These are phyloP conservation scores for Tetheella fluctuosa DNA, from an alignment of 2,888 invertebrate species.

Conservation along the genomic window DNA sequence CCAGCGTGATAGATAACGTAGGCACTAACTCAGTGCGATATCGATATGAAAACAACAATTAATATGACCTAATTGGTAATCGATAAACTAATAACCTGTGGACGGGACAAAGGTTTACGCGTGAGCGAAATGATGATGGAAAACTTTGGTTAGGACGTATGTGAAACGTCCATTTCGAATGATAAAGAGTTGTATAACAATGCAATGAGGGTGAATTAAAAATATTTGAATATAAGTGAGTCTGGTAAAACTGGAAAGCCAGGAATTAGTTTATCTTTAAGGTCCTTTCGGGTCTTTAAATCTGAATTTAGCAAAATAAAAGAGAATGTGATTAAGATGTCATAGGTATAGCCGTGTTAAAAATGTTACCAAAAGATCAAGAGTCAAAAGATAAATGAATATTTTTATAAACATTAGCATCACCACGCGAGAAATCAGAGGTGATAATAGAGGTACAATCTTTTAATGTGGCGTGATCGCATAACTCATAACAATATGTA, in stretches of 20 bases:
- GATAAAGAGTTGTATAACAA: background rate
- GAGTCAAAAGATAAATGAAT: background rate
- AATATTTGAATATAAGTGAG: background rate
- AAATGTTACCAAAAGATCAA: background rate
- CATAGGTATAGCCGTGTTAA: background rate
- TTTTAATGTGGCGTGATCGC: constrained; percentile 26
- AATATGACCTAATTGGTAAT: constrained; percentile 68
- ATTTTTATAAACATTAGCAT: background rate
- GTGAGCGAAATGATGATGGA: constrained; percentile 42
- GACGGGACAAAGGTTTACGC: constrained; percentile 47
- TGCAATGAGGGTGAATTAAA: background rate
- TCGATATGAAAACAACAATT: constrained; percentile 60
- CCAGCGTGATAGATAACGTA: constrained; percentile 63
- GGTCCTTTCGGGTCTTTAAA: background rate
- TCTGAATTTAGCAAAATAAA: background rate
- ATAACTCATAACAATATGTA: constrained; percentile 16
- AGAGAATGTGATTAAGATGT: background rate
- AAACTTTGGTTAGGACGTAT: constrained; percentile 20
- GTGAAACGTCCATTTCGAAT: background rate
- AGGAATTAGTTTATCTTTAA: no score
- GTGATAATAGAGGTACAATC: constrained; percentile 7
- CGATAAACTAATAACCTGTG: constrained; percentile 56
- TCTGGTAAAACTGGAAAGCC: background rate
- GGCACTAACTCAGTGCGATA: constrained; percentile 42
- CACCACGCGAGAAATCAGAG: constrained; percentile 7